phyloP scores from a whole-genome alignment of 2,113 vertebrate species.

The Stictonetta naevosa region DNA sequence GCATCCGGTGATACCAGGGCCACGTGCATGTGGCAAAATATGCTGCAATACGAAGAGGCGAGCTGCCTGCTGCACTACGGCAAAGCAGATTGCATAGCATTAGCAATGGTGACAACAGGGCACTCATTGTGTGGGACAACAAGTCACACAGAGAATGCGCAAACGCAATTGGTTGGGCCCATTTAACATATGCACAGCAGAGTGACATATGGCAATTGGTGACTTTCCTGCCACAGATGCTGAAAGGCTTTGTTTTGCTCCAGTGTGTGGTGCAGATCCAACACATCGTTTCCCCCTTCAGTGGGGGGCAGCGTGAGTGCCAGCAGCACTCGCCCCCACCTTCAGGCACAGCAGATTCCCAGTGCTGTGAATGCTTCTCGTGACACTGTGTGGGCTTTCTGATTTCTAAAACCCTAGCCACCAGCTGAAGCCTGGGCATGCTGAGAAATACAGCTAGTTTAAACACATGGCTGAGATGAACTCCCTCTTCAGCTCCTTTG shows the following conservation, averaged over 20 bases:
- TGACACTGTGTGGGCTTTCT: not conserved
- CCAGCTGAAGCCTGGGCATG: not conserved
- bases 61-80: slow-evolving; percentile 19
- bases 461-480: rapidly evolving
- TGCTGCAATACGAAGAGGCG: not conserved
- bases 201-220: slow-evolving; percentile 64
- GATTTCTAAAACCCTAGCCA: not conserved
- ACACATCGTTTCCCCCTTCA: not conserved
- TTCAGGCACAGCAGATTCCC: not conserved
- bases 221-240: slow-evolving; percentile 52
- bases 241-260: slow-evolving; percentile 42
- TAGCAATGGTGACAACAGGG: slow-evolving; percentile 31
- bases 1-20: not conserved
- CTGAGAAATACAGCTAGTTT: not conserved
- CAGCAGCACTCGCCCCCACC: not conserved
- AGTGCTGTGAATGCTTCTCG: not conserved
- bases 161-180: slow-evolving; percentile 6
- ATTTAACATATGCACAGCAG: slow-evolving; percentile 47
- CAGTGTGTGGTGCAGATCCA: not conserved
- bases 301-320: not conserved
- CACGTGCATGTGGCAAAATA: slow-evolving; percentile 12
- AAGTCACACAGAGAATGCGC: slow-evolving; percentile 13
- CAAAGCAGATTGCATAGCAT: slow-evolving; percentile 45
- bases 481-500: not conserved
- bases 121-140: slow-evolving; percentile 57